Evolutionary conservation across 2,797 vertebrate genomes (phyloP).

Genomic region (Sebastes miniatus): DNA sequence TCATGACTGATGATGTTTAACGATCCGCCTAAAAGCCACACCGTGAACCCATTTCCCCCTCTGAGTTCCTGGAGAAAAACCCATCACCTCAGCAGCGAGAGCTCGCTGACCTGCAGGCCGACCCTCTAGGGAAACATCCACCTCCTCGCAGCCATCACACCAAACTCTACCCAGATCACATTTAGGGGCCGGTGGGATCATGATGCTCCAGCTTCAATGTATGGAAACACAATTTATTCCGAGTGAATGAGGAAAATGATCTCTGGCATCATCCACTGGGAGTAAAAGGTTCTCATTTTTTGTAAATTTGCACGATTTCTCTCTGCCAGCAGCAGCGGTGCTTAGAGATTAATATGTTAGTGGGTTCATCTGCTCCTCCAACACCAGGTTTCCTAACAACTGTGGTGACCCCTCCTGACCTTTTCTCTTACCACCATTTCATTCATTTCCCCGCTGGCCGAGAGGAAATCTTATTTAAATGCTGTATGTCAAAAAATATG

Average conservation of each 20-base stretch:
- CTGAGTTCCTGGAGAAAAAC: conserved; percentile 5
- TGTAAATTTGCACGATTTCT: neutral
- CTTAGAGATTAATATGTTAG: neutral
- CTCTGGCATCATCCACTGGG: neutral
- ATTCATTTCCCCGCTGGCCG: too few relatives aligned
- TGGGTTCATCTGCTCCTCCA: neutral
- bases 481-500: too few relatives aligned
- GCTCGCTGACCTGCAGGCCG: neutral
- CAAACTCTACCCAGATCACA: neutral
- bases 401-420: too few relatives aligned
- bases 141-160: neutral
- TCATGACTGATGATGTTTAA: conserved; percentile 23
- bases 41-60: neutral
- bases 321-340: neutral
- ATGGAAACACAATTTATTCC: neutral
- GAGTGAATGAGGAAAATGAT: neutral
- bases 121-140: neutral
- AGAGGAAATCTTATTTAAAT: too few relatives aligned
- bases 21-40: conserved; percentile 39
- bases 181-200: neutral
- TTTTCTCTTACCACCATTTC: too few relatives aligned
- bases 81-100: neutral
- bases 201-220: neutral
- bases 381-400: neutral
- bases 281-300: neutral